A percentile compares a stretch with the other conserved stretches of the same genome.
These are phyloP conservation scores for Rousettus madagascariensis DNA, from an alignment of 2,797 vertebrate species.

Conservation along the genomic window DNA sequence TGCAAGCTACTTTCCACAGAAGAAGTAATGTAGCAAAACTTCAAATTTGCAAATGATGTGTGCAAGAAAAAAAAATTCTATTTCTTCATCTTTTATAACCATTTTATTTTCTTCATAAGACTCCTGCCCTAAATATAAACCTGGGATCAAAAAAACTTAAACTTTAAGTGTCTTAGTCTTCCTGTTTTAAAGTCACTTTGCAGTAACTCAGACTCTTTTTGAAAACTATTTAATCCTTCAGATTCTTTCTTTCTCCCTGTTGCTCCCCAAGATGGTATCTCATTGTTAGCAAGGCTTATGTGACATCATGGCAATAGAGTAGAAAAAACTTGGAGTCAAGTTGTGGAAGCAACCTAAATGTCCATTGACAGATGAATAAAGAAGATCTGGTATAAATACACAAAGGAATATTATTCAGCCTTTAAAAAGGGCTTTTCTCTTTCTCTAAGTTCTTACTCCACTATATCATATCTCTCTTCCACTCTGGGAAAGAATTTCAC, in stretches of 20 bases:
- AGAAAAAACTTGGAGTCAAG: not conserved
- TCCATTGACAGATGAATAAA: not conserved
- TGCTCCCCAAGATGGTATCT: not conserved
- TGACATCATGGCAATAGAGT: not conserved
- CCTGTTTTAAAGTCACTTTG: not conserved
- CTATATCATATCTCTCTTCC: not conserved
- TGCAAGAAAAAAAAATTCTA: not conserved
- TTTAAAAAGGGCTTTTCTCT: not conserved
- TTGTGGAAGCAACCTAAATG: not conserved
- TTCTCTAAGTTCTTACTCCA: not conserved
- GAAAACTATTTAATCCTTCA: not conserved
- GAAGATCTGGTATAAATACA: not conserved
- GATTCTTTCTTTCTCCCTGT: not conserved
- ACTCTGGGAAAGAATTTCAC: not conserved
- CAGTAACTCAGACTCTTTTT: not conserved
- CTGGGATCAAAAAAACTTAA: not conserved
- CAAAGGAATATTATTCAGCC: not conserved
- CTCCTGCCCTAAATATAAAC: not conserved
- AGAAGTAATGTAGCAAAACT: not conserved
- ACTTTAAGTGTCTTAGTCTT: not conserved
- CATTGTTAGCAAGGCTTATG: not conserved
- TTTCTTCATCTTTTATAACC: not conserved
- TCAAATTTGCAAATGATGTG: not conserved
- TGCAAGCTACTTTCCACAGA: not conserved
- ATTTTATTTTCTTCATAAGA: not conserved